These are phyloP conservation scores for Alligator sinensis DNA, from an alignment of 2,113 vertebrate genomes.

Conservation along the genomic window DNA sequence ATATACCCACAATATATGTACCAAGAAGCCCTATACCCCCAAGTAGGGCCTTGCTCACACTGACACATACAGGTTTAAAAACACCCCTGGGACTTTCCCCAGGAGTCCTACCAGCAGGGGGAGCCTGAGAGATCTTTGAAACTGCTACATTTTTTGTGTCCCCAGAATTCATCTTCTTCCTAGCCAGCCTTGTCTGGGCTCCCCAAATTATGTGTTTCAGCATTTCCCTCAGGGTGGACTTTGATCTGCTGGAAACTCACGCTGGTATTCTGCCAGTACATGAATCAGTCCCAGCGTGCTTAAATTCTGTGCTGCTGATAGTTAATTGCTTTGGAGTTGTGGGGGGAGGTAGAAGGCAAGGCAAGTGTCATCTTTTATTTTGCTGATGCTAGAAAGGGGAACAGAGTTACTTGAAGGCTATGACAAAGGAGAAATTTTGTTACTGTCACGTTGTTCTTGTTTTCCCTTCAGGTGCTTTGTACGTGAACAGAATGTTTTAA, in stretches of 20 bases:
- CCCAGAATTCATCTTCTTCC: neutral
- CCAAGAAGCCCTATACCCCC: too few species aligned
- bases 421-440: slow-evolving; percentile 37
- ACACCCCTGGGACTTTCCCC: neutral
- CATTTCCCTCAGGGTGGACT: too few species aligned
- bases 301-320: neutral
- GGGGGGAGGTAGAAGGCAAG: neutral
- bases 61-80: neutral
- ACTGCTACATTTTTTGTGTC: neutral
- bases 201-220: neutral
- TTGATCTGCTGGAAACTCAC: neutral
- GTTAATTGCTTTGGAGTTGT: neutral
- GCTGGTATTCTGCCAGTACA: neutral
- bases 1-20: too few species aligned
- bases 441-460: slow-evolving; percentile 38
- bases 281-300: neutral
- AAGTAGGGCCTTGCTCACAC: neutral
- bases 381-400: slow-evolving; percentile 7
- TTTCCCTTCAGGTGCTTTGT: slow-evolving; percentile 47
- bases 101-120: neutral
- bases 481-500: slow-evolving; percentile 14
- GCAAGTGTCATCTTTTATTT: neutral
- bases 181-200: neutral
- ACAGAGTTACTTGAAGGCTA: slow-evolving; percentile 14
- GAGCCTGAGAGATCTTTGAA: neutral